Evolutionary conservation across 2,888 invertebrate genomes (phyloP), one percentile per base, ranked within the genome.

Genomic region (Drosophila flavopinicola): DNA sequence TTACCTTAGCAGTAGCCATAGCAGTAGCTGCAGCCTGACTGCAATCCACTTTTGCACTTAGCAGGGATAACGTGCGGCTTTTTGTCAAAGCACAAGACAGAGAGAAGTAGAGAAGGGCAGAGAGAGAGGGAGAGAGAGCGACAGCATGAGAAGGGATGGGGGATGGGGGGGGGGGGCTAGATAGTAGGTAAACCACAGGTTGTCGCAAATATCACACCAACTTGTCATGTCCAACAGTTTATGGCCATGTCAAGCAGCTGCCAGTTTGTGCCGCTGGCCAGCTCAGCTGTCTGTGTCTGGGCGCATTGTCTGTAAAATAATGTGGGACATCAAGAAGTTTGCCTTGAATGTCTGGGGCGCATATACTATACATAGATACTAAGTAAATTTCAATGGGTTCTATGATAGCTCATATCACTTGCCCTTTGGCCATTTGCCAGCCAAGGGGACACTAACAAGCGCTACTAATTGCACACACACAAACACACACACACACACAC

Each of bases 171-270:
- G 0, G 1, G 24, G 38, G 4, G 15, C 3, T 6, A 11, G 9
- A 2, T 15, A 38, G 37, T n/a, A 11, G 29, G 15, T 13, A 27
- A 29, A 44, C 65, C 75, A 83, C 73, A 87, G 79, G 74, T 78
- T 84, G 84, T 76, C 61, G 80, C 85, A 78, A 87, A 82, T 85
- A 83, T 86, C 86, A 73, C 83, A 78, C 74, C 87, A 84, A 85
- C 83, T 85, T 85, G 87, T 84, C 83, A 87, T 85, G 83, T 84
- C 86, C 79, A 74, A 76, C 79, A 78, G 83, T 87, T 83, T 83
- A 83, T 83, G 76, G 71, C 51, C 71, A 54, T 87, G 85, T 86
- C 87, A 86, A 44, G 11, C 29, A 33, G 42, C 32, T 63, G 60
- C 6, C 45, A 23, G 37, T 30, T 10, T 13, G 27, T 53, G 44